Conservation (phyloP, 2,113 vertebrate genomes). For the Pelecanoides urinatrix region DNA sequence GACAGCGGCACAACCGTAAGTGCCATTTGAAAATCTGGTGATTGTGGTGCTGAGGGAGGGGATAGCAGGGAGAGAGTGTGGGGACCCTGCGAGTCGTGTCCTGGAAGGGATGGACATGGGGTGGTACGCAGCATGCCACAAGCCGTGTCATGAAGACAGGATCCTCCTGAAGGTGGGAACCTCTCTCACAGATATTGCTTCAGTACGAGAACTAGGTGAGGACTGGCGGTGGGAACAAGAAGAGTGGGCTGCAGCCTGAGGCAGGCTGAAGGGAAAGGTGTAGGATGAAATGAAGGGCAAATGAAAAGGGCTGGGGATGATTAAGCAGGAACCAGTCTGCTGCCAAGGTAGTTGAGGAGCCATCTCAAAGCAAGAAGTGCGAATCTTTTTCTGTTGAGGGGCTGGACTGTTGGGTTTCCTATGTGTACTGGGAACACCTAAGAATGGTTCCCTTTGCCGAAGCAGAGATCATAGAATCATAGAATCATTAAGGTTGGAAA, state of each 20-base stretch:
- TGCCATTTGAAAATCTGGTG: neutral
- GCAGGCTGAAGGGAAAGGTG: neutral
- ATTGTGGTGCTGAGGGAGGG: neutral
- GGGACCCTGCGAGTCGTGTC: neutral
- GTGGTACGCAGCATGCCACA: rapidly evolving
- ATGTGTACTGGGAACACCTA: neutral
- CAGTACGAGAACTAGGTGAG: neutral
- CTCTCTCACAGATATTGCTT: rapidly evolving
- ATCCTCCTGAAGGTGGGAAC: neutral
- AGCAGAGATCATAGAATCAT: no score
- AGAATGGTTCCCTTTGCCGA: neutral
- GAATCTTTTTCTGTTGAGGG: neutral
- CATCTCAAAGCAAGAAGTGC: neutral
- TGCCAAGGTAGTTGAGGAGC: neutral
- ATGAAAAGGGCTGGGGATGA: neutral
- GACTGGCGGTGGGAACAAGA: neutral
- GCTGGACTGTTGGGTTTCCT: neutral
- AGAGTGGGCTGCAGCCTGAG: neutral
- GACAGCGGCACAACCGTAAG: slow-evolving; percentile 45
- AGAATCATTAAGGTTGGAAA: no score
- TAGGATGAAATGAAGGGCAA: neutral
- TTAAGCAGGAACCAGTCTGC: neutral
- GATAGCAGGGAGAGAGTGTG: neutral
- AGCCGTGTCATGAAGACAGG: neutral
- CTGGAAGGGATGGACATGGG: neutral